Conservation (phyloP, 2,797 vertebrate genomes). For the Oryzias sinensis region DNA sequence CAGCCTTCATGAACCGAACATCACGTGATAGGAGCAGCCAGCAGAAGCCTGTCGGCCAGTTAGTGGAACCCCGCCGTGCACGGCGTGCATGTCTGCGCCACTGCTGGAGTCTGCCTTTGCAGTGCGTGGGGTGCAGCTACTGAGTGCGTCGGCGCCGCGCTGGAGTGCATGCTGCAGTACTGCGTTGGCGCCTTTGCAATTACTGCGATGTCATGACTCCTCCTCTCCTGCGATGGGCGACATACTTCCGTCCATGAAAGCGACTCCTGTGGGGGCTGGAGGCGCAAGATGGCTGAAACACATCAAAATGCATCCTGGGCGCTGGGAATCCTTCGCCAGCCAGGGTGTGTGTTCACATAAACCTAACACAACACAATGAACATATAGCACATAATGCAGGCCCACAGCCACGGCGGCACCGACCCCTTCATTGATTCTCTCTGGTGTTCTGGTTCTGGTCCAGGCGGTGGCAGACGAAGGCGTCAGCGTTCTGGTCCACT, state of each 20-base stretch:
- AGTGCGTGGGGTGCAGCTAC: no score
- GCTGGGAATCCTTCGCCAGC: slow-evolving; percentile 93
- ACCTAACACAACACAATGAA: neutral
- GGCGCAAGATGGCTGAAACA: slow-evolving; percentile 94
- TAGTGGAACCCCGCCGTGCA: no score
- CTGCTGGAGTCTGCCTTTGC: no score
- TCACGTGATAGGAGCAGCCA: slow-evolving; percentile 98
- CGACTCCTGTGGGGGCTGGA: slow-evolving; percentile 94
- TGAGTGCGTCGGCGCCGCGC: no score
- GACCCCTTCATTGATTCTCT: neutral
- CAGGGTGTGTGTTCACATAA: slow-evolving; percentile 77
- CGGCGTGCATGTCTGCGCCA: no score
- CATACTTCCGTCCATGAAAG: slow-evolving; percentile 89
- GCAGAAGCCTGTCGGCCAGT: no score
- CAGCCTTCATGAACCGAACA: no score
- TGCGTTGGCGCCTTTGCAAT: no score
- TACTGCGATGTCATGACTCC: neutral
- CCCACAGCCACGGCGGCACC: no score
- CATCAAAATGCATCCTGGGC: slow-evolving; percentile 92
- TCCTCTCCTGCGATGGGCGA: slow-evolving; percentile 73
- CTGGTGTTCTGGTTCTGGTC: neutral
- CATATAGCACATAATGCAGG: no score
- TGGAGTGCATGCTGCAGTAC: no score
- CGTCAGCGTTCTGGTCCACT: slow-evolving; percentile 94
- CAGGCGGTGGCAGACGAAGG: slow-evolving; percentile 93